Conservation (phyloP, 2,888 invertebrate species). For the Hecatera dysodea region DNA sequence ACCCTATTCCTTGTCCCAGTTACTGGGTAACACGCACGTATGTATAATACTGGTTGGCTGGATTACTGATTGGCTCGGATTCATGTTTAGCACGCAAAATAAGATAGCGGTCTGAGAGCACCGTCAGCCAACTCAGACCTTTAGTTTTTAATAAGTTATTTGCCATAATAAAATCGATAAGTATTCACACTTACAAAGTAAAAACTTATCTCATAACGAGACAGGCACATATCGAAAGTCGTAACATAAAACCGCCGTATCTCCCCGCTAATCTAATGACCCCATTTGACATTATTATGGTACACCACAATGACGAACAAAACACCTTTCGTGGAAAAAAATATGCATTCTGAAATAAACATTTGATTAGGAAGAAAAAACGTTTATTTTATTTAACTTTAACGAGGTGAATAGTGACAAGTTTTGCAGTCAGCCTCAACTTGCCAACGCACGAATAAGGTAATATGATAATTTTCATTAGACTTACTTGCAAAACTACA, state of each 20-base stretch:
- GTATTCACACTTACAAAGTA: slow-evolving; percentile 43
- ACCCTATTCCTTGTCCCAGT: too few species aligned
- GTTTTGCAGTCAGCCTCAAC: slow-evolving; percentile 27
- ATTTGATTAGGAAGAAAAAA: slow-evolving; percentile 44
- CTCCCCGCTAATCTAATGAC: slow-evolving; percentile 66
- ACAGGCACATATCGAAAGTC: slow-evolving; percentile 31
- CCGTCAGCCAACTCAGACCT: background rate
- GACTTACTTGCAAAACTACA: slow-evolving; percentile 65
- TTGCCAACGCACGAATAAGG: slow-evolving; percentile 50
- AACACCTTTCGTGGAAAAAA: slow-evolving; percentile 60
- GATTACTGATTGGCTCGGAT: background rate
- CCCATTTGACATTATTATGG: slow-evolving; percentile 58
- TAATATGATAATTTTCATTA: slow-evolving; percentile 63
- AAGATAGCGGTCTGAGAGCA: background rate
- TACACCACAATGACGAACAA: slow-evolving; percentile 58
- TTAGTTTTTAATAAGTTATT: slow-evolving; percentile 45
- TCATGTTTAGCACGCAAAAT: background rate
- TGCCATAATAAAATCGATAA: slow-evolving; percentile 24
- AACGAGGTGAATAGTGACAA: slow-evolving; percentile 25
- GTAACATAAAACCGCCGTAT: slow-evolving; percentile 50
- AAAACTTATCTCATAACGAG: slow-evolving; percentile 31
- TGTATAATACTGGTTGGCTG: background rate
- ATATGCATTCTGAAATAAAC: slow-evolving; percentile 42
- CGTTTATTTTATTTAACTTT: slow-evolving; percentile 28
- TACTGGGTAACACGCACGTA: background rate